Percentiles rank a stretch among this genome's conserved stretches.
phyloP scores from a whole-genome alignment of 2,888 invertebrate species.

The Caenorhabditis uteleia region DNA sequence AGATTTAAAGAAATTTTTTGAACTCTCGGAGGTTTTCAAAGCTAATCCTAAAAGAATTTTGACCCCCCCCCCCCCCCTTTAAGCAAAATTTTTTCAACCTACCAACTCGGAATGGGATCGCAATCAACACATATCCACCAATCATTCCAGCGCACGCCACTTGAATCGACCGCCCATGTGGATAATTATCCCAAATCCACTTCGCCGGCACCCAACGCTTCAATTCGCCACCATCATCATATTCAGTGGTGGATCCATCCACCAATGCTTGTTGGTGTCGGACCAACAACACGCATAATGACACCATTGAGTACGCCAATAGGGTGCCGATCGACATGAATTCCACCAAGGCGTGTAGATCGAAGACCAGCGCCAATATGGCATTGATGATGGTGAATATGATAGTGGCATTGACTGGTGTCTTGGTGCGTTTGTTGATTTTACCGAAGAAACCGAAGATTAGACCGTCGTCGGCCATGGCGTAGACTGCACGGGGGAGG shows the following conservation, averaged over 20 bases:
- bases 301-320: conserved; percentile 31
- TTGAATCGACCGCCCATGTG: conserved; percentile 21
- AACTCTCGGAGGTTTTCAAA: no score
- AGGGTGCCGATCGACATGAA: conserved; percentile 17
- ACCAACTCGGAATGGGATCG: conserved; percentile 26
- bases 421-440: conserved; percentile 45
- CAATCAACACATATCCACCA: conserved; percentile 25
- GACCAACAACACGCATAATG: conserved; percentile 20
- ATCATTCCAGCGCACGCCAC: conserved; percentile 10
- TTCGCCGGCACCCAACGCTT: conserved; percentile 29
- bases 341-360: conserved; percentile 31
- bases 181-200: conserved; percentile 1
- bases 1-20: no score
- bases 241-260: conserved; percentile 3
- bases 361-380: conserved; percentile 67
- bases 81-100: no score
- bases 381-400: conserved; percentile 66
- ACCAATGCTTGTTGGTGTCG: conserved; percentile 14
- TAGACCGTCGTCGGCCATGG: conserved; percentile 74
- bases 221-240: conserved; percentile 25
- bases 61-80: no score
- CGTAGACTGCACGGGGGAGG: conserved; percentile 79
- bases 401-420: conserved; percentile 55
- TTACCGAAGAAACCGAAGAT: conserved; percentile 72
- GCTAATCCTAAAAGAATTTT: no score